These are phyloP conservation scores for Sandelia bainsii DNA, from an alignment of 2,797 vertebrate species.

Conservation along the genomic window DNA sequence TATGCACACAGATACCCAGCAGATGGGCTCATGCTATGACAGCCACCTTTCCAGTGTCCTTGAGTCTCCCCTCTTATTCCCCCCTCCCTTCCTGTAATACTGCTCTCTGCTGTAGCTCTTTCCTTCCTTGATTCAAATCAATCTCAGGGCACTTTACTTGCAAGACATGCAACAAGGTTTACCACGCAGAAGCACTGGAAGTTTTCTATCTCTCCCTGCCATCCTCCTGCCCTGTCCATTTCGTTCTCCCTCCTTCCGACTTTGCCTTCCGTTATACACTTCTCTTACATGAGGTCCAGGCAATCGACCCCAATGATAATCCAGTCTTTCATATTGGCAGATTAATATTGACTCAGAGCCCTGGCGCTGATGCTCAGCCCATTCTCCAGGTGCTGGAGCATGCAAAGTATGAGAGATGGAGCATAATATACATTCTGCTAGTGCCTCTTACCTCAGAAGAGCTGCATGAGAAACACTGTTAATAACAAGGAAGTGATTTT, in stretches of 20 bases:
- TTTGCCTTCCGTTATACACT: slow-evolving; percentile 43
- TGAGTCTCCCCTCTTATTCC: slow-evolving; percentile 43
- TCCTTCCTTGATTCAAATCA: slow-evolving; percentile 59
- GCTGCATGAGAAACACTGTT: slow-evolving; percentile 49
- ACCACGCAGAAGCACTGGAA: slow-evolving; percentile 41
- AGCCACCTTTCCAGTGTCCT: slow-evolving; percentile 64
- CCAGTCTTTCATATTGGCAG: slow-evolving; percentile 76
- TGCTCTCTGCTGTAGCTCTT: slow-evolving; percentile 51
- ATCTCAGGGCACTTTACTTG: slow-evolving; percentile 58
- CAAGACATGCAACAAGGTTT: slow-evolving; percentile 33
- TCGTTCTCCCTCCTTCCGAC: slow-evolving; percentile 20
- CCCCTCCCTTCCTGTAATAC: slow-evolving; percentile 25
- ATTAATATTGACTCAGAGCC: slow-evolving; percentile 77
- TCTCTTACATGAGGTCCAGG: slow-evolving; percentile 53
- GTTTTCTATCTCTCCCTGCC: slow-evolving; percentile 32
- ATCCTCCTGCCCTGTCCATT: slow-evolving; percentile 27
- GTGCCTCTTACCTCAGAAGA: slow-evolving; percentile 48
- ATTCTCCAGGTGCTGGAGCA: slow-evolving; percentile 63
- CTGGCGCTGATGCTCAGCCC: slow-evolving; percentile 54
- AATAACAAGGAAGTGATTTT: slow-evolving; percentile 45
- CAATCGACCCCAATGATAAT: slow-evolving; percentile 72
- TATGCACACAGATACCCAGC: slow-evolving; percentile 34
- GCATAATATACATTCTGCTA: slow-evolving; percentile 64
- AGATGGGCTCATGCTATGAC: slow-evolving; percentile 59
- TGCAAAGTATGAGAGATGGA: slow-evolving; percentile 57